Percentiles rank a stretch among this genome's conserved stretches.
These are phyloP conservation scores for Pelobates fuscus DNA, from an alignment of 2,113 vertebrate species.

Conservation along the genomic window DNA sequence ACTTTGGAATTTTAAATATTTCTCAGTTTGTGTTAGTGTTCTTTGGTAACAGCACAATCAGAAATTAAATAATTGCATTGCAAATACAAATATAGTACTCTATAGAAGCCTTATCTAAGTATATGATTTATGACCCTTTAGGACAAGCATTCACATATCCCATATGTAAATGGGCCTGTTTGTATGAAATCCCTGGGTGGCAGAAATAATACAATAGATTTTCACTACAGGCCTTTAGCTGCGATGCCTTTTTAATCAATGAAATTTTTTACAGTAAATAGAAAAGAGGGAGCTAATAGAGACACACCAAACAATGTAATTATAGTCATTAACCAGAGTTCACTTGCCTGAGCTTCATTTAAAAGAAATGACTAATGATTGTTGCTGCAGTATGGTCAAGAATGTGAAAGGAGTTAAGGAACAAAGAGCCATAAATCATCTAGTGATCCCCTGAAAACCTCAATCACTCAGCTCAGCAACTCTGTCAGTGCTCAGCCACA, in stretches of 20 bases:
- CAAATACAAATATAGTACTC: background rate
- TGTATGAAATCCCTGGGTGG: constrained; percentile 23
- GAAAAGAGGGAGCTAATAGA: constrained; percentile 10
- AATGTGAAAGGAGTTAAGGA: constrained; percentile 38
- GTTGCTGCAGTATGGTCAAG: constrained; percentile 25
- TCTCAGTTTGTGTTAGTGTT: background rate
- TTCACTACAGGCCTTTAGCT: background rate
- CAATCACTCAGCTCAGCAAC: constrained; percentile 26
- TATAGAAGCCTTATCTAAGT: background rate
- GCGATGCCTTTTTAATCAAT: constrained; percentile 5
- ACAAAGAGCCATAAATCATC: constrained; percentile 48
- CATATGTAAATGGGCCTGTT: constrained; percentile 2
- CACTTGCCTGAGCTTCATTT: constrained; percentile 41
- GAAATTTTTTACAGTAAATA: constrained; percentile 27
- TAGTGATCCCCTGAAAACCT: constrained; percentile 31
- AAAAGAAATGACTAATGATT: constrained; percentile 41
- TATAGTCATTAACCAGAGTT: constrained; percentile 39
- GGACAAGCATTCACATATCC: background rate
- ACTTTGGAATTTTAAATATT: too few species aligned
- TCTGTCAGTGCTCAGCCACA: constrained; percentile 3
- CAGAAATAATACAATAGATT: constrained; percentile 16
- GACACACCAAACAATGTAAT: constrained; percentile 25
- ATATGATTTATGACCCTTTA: constrained; percentile 12
- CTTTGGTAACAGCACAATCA: background rate
- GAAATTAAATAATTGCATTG: background rate